Conservation (phyloP, 2,113 vertebrate genomes). For the Crotalus horridus region DNA sequence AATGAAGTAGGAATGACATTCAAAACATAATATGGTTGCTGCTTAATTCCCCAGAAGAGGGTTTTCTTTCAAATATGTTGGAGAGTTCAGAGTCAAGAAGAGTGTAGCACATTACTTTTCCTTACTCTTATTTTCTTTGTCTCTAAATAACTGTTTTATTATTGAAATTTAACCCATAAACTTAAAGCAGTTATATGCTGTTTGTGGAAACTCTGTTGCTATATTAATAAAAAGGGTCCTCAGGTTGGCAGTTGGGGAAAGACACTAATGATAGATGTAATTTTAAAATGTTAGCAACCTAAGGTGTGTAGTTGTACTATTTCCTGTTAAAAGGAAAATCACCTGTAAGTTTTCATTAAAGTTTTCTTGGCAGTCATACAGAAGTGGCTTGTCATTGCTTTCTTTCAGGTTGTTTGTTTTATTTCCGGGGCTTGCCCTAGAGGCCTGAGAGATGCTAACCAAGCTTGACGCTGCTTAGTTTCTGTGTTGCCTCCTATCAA, state of each 20-base stretch:
- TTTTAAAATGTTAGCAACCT: background rate
- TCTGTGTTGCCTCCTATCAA: background rate
- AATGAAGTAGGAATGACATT: background rate
- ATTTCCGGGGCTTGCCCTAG: background rate
- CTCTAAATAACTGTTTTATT: background rate
- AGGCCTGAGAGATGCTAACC: background rate
- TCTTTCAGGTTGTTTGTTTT: background rate
- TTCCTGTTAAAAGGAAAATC: background rate
- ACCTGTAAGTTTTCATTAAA: background rate
- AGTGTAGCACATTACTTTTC: background rate
- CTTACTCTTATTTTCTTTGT: background rate
- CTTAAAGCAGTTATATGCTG: background rate
- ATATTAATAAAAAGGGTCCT: background rate
- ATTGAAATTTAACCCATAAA: background rate
- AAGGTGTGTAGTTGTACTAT: background rate
- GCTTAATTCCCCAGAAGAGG: background rate
- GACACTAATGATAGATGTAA: background rate
- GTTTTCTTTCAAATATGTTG: background rate
- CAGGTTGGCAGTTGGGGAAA: background rate
- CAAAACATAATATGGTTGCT: background rate
- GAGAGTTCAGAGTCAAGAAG: background rate
- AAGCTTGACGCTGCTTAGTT: background rate
- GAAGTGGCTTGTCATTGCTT: background rate
- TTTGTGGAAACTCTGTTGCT: background rate
- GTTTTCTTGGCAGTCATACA: background rate